Conservation (phyloP, 2,888 invertebrate species). For the Zhuqinia jingwanae region DNA sequence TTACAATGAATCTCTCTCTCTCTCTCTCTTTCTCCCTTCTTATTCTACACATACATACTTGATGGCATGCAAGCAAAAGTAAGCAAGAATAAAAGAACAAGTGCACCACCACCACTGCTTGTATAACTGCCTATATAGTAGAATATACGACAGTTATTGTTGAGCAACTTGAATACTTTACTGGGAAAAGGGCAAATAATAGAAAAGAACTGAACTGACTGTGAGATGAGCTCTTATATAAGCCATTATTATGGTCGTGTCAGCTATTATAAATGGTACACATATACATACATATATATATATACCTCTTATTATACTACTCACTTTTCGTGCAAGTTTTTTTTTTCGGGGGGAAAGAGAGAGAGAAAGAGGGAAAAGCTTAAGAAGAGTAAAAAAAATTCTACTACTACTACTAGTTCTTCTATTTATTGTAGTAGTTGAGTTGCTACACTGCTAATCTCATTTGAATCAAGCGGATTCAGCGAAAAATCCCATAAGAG, state of each 20-base stretch:
- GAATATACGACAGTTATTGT: neutral
- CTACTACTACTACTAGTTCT: too few relatives aligned
- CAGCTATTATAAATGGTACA: slow-evolving; percentile 50
- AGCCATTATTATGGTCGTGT: slow-evolving; percentile 67
- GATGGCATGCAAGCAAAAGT: slow-evolving; percentile 48
- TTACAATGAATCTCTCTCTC: too few relatives aligned
- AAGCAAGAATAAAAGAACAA: neutral
- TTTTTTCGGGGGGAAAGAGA: slow-evolving; percentile 6
- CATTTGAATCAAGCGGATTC: slow-evolving; percentile 77
- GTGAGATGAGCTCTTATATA: slow-evolving; percentile 63
- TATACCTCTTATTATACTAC: neutral
- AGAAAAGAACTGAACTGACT: too few relatives aligned
- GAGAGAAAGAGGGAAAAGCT: slow-evolving; percentile 28
- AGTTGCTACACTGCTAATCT: slow-evolving; percentile 75
- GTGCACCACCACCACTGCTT: neutral
- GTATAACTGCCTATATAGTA: too few relatives aligned
- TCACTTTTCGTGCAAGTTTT: neutral
- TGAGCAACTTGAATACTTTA: too few relatives aligned
- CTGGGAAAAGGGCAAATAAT: slow-evolving; percentile 41
- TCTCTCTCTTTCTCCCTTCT: neutral
- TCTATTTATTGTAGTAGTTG: slow-evolving; percentile 20
- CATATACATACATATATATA: neutral
- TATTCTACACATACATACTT: slow-evolving; percentile 30
- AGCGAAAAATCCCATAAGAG: slow-evolving; percentile 75
- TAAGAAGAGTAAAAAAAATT: slow-evolving; percentile 5